Base-by-base conservation (phyloP, 30 jellyfish, hydroid and myxozoan genomes). In the Cassiopea xamachana region DNA sequence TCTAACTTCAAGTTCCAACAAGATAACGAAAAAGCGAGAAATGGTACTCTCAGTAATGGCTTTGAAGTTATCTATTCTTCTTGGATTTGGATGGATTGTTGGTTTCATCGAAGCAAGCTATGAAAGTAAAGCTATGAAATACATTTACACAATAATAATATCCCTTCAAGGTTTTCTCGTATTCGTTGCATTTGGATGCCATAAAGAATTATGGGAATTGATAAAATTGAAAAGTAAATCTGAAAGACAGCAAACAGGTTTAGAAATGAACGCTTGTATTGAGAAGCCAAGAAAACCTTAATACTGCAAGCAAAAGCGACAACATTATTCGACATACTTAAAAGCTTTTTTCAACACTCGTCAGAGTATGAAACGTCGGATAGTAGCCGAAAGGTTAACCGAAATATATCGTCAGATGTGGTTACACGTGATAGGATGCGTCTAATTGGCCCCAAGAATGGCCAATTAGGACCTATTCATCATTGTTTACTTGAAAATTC, bases 61-160 rank as follows among this genome's bases (percentile, higher is more conserved):
- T 1, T 49, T 89, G 82, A 89, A 89, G 60, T 47, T 89, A 14
- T 89, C 96, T 1, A 70, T 81, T 45, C 67, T 89, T 43, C 62
- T 81, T 19, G 96, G 91, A 10, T 67, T 89, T 59, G 96, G 96
- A 44, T 89, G 96, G 96, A 51, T 89, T 13, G 69, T 81, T 27
- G 96, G 91, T 15, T 89, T 77, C 48, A 39, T 89, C 58, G 96
- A 73, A 6, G 78, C 87, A n/a, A n/a, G 77, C 27, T 70, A 46
- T 19, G 81, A 18, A 51, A 89, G 78, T 69, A 70, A 72, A 51
- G 88, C 91, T 1, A 45, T 89, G 96, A 60, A 17, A 18, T 79
- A 79, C 55, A 77, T 82, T 64, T 89, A 69, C 75, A 48, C 73
- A 46, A 71, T 89, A 1, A 46, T 89, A 1, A 59, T 74, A 17